Conservation (phyloP, 2,888 invertebrate genomes). For the Heliconius ethilla region DNA sequence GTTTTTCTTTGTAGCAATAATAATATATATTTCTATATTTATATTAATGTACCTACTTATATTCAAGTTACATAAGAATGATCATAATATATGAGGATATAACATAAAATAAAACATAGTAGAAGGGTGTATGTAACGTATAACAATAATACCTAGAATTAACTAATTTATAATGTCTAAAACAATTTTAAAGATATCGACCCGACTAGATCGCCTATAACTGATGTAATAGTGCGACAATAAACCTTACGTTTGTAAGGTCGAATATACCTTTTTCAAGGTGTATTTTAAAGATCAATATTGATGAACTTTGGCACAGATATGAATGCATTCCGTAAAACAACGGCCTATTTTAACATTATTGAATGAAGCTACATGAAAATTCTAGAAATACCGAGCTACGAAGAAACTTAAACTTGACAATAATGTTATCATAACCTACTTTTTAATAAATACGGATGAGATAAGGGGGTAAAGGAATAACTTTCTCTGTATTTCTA, state of each 20-base stretch:
- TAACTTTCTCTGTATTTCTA: not conserved
- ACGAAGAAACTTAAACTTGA: not conserved
- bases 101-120: not conserved
- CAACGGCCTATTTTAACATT: not conserved
- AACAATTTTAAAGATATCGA: not conserved
- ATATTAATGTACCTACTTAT: not conserved
- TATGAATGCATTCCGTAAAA: conserved; percentile 4
- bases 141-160: not conserved
- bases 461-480: not conserved
- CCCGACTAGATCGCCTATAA: no score
- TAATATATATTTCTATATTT: not conserved
- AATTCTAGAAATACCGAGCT: not conserved
- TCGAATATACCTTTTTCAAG: not conserved
- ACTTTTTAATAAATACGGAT: not conserved
- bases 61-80: not conserved
- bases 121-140: not conserved
- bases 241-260: conserved; percentile 2
- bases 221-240: not conserved
- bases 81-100: not conserved
- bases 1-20: not conserved
- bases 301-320: not conserved
- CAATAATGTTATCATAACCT: not conserved
- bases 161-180: not conserved
- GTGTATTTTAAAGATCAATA: conserved; percentile 8
- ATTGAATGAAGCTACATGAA: not conserved